Percentiles rank a stretch among this genome's conserved stretches.
phyloP scores from a whole-genome alignment of 2,113 vertebrate genomes.

The Andinoacara biseriatus region DNA sequence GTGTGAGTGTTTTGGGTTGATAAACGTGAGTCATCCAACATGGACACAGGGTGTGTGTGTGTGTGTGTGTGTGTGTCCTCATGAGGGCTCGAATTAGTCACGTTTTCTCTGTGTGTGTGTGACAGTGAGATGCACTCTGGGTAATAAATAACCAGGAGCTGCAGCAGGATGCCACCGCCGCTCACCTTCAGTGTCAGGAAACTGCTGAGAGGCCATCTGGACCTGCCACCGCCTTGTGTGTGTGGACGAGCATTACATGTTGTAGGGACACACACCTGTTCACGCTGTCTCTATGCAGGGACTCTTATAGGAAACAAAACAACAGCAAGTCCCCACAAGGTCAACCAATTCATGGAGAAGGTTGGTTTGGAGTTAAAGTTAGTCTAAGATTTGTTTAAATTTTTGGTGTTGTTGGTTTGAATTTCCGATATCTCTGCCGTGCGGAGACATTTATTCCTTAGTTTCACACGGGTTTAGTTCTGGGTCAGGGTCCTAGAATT shows the following conservation, averaged over 20 bases:
- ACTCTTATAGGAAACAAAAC: neutral
- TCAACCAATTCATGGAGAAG: neutral
- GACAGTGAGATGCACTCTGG: constrained; percentile 14
- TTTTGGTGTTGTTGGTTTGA: too few relatives aligned
- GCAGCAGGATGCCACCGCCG: neutral
- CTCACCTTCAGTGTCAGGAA: constrained; percentile 43
- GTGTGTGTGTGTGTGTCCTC: accelerated
- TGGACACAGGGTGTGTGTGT: accelerated
- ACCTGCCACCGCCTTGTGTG: neutral
- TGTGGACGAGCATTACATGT: neutral
- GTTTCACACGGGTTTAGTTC: neutral
- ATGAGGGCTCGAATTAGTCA: neutral
- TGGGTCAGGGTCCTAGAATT: neutral
- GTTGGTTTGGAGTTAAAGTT: neutral
- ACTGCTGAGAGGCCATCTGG: constrained; percentile 54
- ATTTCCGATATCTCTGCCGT: neutral
- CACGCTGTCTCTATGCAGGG: neutral
- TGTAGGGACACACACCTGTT: neutral
- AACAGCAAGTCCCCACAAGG: neutral
- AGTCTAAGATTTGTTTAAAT: neutral
- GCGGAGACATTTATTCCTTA: neutral
- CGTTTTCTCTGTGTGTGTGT: neutral
- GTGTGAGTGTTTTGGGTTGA: too few relatives aligned
- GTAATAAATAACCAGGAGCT: constrained; percentile 35
- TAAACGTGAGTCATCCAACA: too few relatives aligned